These are phyloP conservation scores for Oceanites oceanicus DNA, from an alignment of 2,113 vertebrate genomes.

Conservation along the genomic window DNA sequence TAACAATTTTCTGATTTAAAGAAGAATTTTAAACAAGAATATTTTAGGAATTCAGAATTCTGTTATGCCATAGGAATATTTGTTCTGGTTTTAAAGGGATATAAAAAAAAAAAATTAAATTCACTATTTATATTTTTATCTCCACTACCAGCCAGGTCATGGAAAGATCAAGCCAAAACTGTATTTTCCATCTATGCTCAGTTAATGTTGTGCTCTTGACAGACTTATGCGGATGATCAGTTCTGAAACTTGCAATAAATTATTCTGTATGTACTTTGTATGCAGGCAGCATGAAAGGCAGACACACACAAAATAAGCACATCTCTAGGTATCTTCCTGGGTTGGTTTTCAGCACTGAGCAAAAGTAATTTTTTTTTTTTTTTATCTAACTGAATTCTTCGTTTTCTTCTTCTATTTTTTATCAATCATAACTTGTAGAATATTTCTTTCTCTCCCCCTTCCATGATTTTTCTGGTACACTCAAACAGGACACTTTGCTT, in stretches of 20 bases:
- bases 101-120: neutral
- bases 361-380: neutral
- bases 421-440: neutral
- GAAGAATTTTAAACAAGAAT: neutral
- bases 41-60: neutral
- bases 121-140: neutral
- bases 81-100: neutral
- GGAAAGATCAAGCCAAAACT: neutral
- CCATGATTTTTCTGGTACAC: neutral
- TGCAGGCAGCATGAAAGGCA: neutral
- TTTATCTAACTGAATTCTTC: neutral
- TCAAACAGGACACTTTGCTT: neutral
- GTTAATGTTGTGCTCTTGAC: neutral
- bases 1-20: neutral
- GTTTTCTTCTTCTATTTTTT: neutral
- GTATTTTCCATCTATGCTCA: neutral
- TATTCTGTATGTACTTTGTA: neutral
- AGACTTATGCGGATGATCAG: neutral
- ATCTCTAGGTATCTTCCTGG: neutral
- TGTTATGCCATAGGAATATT: neutral
- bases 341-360: neutral
- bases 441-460: neutral
- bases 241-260: neutral
- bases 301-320: neutral
- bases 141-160: neutral